phyloP scores from a whole-genome alignment of 2,888 invertebrate species.

The Panopea generosa region DNA sequence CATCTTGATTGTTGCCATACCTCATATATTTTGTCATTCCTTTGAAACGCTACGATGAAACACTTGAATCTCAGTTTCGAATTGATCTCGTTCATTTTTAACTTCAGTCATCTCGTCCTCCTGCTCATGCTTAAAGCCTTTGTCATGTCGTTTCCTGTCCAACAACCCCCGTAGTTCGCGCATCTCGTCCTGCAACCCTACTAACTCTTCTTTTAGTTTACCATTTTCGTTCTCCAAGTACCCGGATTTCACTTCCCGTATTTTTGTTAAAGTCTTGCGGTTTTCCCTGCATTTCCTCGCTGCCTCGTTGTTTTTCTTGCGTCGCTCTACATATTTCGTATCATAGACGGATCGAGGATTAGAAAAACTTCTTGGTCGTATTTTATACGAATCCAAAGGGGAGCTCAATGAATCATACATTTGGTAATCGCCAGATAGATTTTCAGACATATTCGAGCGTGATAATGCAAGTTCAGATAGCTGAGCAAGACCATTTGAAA shows the following conservation, averaged over 20 bases:
- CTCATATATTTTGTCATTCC: too few relatives aligned
- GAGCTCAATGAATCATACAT: constrained; percentile 5
- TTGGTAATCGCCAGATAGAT: constrained; percentile 37
- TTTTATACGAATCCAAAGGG: constrained; percentile 24
- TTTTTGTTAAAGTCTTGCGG: constrained; percentile 84
- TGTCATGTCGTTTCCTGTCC: constrained; percentile 73
- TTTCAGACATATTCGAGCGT: constrained; percentile 68
- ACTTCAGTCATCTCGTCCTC: not conserved
- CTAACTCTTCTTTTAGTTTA: constrained; percentile 91
- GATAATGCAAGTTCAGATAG: constrained; percentile 79
- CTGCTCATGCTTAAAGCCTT: not conserved
- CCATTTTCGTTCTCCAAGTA: constrained; percentile 85
- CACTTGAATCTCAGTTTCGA: not conserved
- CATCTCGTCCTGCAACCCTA: constrained; percentile 95
- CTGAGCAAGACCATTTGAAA: constrained; percentile 77
- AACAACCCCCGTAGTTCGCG: constrained; percentile 91
- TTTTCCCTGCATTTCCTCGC: constrained; percentile 86
- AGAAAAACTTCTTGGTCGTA: constrained; percentile 45
- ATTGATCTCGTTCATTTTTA: not conserved
- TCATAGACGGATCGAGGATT: constrained; percentile 67
- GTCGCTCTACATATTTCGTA: constrained; percentile 85
- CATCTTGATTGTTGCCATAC: too few relatives aligned
- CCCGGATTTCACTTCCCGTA: constrained; percentile 83
- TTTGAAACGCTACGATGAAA: not conserved
- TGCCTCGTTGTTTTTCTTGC: constrained; percentile 86